Conservation (phyloP, 2,888 invertebrate species). For the Drosophila subsilvestris region DNA sequence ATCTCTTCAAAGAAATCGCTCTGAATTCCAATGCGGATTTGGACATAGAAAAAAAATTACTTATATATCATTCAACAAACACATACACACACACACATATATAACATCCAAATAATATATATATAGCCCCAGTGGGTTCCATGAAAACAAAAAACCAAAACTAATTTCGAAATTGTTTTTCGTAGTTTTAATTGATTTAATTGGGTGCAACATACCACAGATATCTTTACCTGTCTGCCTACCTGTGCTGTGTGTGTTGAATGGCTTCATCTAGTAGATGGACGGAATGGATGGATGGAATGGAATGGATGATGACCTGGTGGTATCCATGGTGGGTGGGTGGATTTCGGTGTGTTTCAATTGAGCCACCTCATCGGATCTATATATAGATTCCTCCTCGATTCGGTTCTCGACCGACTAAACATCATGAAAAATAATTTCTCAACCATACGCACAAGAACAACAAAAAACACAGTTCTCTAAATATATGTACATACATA, state of each 20-base stretch:
- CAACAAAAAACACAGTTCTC: conserved; percentile 9
- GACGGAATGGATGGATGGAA: conserved; percentile 7
- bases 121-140: conserved; percentile 78
- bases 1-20: conserved; percentile 27
- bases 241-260: neutral
- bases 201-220: conserved; percentile 35
- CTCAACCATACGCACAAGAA: conserved; percentile 61
- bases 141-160: conserved; percentile 60
- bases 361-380: conserved; percentile 69
- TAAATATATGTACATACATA: conserved; percentile 30
- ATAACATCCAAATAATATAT: conserved; percentile 77
- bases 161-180: conserved; percentile 52
- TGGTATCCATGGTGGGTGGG: conserved; percentile 13
- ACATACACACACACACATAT: conserved; percentile 21
- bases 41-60: conserved; percentile 25
- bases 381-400: conserved; percentile 64
- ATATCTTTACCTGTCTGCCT: conserved; percentile 5
- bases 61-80: conserved; percentile 34
- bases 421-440: conserved; percentile 70
- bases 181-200: conserved; percentile 53
- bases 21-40: conserved; percentile 58
- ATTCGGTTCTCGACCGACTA: conserved; percentile 63
- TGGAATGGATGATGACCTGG: conserved; percentile 20
- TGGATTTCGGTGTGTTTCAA: conserved; percentile 32
- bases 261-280: neutral